These are phyloP conservation scores for Pollimyrus isidori DNA, from an alignment of 2,113 vertebrate species.

Conservation along the genomic window DNA sequence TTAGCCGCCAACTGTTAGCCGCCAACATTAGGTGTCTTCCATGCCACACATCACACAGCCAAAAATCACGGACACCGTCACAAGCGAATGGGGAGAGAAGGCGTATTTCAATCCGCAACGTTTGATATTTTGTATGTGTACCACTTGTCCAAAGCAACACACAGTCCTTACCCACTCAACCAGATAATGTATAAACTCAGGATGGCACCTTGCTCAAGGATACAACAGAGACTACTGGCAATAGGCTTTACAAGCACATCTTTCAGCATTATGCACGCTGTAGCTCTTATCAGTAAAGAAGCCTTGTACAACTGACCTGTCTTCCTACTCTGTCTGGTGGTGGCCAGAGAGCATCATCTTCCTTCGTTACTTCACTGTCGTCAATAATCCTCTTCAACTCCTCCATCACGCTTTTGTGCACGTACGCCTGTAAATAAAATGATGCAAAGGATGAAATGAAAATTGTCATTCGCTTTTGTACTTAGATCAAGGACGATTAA, in stretches of 20 bases:
- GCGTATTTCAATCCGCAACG: not conserved
- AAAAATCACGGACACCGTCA: not conserved
- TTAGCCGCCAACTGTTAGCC: not conserved
- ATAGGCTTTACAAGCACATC: not conserved
- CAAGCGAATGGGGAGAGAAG: not conserved
- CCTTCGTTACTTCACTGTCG: slow-evolving; percentile 97
- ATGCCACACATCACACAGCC: not conserved
- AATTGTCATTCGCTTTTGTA: not conserved
- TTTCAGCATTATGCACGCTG: not conserved
- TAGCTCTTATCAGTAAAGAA: not conserved
- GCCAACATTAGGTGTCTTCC: not conserved
- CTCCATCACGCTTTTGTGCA: slow-evolving; percentile 98
- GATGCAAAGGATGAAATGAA: not conserved
- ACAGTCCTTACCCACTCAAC: not conserved
- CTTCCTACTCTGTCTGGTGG: slow-evolving; percentile 92
- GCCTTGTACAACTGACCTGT: slow-evolving; percentile 64
- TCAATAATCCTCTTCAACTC: slow-evolving; percentile 97
- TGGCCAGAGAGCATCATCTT: slow-evolving; percentile 94
- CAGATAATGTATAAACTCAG: not conserved
- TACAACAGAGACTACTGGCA: not conserved
- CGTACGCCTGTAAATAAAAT: slow-evolving; percentile 71
- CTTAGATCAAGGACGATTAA: not conserved
- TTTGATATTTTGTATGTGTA: not conserved
- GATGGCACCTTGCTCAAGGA: not conserved
- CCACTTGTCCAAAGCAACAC: not conserved